A percentile compares a stretch with the other conserved stretches of the same genome.
phyloP scores from a whole-genome alignment of 1,140 invertebrate genomes.

The Aethina tumida region DNA sequence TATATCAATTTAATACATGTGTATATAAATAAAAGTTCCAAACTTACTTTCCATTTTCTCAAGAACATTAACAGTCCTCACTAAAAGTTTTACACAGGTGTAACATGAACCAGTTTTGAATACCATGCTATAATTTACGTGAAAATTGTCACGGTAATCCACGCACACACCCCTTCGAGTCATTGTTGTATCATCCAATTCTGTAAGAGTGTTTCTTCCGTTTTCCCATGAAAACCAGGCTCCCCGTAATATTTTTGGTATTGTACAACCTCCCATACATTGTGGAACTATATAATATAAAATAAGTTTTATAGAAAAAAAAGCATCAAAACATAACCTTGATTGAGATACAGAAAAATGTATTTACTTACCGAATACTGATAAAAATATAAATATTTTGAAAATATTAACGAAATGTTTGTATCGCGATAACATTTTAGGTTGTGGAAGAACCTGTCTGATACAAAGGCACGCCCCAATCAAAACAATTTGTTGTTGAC shows the following conservation, averaged over 20 bases:
- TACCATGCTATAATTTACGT: slow-evolving; percentile 80
- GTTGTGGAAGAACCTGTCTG: no score
- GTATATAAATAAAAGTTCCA: slow-evolving; percentile 1
- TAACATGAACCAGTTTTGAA: slow-evolving; percentile 62
- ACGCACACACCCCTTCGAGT: slow-evolving; percentile 61
- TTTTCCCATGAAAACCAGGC: slow-evolving; percentile 89
- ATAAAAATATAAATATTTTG: no score
- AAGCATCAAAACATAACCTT: no score
- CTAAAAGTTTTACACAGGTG: slow-evolving; percentile 74
- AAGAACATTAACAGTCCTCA: slow-evolving; percentile 80
- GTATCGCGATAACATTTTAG: no score
- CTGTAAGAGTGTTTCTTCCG: slow-evolving; percentile 70
- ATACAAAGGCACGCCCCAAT: no score
- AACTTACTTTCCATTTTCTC: slow-evolving; percentile 76
- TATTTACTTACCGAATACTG: no score
- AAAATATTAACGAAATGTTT: no score
- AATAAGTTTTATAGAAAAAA: no score
- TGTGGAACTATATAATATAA: slow-evolving; percentile 7
- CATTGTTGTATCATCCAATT: slow-evolving; percentile 71
- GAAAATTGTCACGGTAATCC: slow-evolving; percentile 58
- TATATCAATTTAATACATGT: no score
- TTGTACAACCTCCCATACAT: slow-evolving; percentile 40
- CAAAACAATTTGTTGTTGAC: no score
- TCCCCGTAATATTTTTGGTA: slow-evolving; percentile 68
- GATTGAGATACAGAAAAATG: no score